Base-by-base conservation (phyloP, 2,797 vertebrate species). In the Odontamblyopus lacepedii region DNA sequence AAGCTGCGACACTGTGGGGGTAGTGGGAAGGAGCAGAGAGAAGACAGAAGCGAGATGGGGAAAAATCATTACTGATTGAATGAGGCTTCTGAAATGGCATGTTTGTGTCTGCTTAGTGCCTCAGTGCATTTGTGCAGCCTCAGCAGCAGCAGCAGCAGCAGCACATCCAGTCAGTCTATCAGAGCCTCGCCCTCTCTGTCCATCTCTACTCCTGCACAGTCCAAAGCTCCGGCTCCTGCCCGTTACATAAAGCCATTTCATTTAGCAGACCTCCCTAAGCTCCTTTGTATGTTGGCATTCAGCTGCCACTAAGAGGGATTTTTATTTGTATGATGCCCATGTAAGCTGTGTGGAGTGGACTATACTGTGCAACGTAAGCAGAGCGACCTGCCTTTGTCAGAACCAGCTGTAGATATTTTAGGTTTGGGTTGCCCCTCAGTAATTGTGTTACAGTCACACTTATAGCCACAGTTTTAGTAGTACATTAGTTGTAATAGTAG, bases 41-140 rank as follows among this genome's bases (percentile, higher is more conserved):
- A 88, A 83, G 70, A 74, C 73, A 81, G 84, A 63, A 35, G 79
- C 78, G 79, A 85, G 85, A 90, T 79, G 83, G 78, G 84, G 86
- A 79, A 87, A 89, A 88, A 90, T 92, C 85, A 88, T 92, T 92
- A 88, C 89, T 94, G 91, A 93, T 93, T 92, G 91, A 93, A 91
- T 91, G 83, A 92, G 83, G 85, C 85, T 89, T 85, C 87, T 93
- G 89, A 93, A 92, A 90, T 87, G 90, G 86, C 88, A 90, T 90
- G 86, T 92, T 88, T 91, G 89, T 91, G 90, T 93, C 89, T 88
- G 86, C 89, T 89, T 87, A 88, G 85, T 89, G 90, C 87, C 88
- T 88, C 88, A 80, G 72, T 83, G 84, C 79, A 27, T 84, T 93
- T 92, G 83, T 92, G 89, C 84, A 89, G 32, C 74, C 88, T 90